Base-by-base conservation (phyloP, 2,113 vertebrate species). In the Paramisgurnus dabryanus region DNA sequence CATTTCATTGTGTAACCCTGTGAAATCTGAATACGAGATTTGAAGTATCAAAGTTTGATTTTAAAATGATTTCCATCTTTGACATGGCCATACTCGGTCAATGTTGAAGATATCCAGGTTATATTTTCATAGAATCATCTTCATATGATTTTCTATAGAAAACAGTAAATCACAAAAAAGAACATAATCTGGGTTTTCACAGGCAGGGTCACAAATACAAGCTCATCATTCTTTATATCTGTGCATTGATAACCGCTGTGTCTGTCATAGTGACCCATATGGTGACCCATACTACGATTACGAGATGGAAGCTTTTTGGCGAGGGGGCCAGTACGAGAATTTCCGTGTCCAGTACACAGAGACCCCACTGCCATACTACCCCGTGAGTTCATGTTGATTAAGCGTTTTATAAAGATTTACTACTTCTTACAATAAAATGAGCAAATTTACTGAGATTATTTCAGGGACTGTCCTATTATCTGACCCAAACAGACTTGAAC, bases 291-390 rank as follows among this genome's bases (percentile, higher is more conserved):
- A 98, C 82, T 97, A 98, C 58, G 98, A 99, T 89, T 96, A 97
- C 60, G 98, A 99, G 80, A 95, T 98, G 90, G 98, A 99, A 80
- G 93, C 95, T 7, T 93, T 97, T 50, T 98, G 96, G 97, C 92
- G 97, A 71, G 97, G 97, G 4, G 98, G 98, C 60, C 97, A 99
- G 83, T 99, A 98, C 66, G 98, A 99, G 89, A 99, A 99, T 90
- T 99, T 99, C 92, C 88, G 97, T 89, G 98, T 99, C 55, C 96
- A 99, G 88, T 98, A 98, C 83, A 98, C 96, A 27, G 98, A 99
- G 80, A 91, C 95, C 10, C 93, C 93, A 3, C 95, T 96, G 57
- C 95, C 96, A 0, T 98, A 96, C 83, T 98, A 95, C 87, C 92
- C 87, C 65, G 95, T 98, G 86, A 96, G 97, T 95, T 34, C 70